Percentiles rank a stretch among this genome's conserved stretches.
phyloP scores from a whole-genome alignment of 2,888 invertebrate species.

The Falcaria lacertinaria region DNA sequence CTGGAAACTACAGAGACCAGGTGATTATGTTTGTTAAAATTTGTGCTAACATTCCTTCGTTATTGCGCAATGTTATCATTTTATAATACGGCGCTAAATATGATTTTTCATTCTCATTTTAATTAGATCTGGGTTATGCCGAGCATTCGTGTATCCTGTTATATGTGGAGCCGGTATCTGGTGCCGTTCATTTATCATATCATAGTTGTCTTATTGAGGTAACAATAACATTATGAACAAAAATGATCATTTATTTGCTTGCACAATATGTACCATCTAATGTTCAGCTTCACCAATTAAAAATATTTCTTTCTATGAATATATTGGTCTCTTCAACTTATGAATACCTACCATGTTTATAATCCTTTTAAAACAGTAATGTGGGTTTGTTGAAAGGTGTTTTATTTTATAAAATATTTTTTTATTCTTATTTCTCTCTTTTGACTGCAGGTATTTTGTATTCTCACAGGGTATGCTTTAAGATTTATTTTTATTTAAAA shows the following conservation, averaged over 20 bases:
- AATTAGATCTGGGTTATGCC: slow-evolving; percentile 37
- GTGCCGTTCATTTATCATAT: slow-evolving; percentile 52
- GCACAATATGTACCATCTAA: not conserved
- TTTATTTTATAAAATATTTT: too few species aligned
- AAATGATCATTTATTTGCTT: not conserved
- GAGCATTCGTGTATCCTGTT: slow-evolving; percentile 41
- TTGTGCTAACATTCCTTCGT: not conserved
- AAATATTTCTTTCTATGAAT: not conserved
- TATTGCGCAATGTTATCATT: slow-evolving; percentile 48
- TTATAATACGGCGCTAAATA: slow-evolving; percentile 8
- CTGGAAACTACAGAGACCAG: slow-evolving; percentile 55
- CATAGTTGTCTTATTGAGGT: slow-evolving; percentile 54
- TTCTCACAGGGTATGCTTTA: too few species aligned
- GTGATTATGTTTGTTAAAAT: slow-evolving; percentile 23
- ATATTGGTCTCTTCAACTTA: too few species aligned
- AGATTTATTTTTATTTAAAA: too few species aligned
- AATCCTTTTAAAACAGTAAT: too few species aligned
- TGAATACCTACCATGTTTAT: too few species aligned
- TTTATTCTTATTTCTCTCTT: too few species aligned
- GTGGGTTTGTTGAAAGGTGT: too few species aligned
- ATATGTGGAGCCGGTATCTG: slow-evolving; percentile 48
- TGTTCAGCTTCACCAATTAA: slow-evolving; percentile 1
- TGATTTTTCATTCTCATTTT: slow-evolving; percentile 16
- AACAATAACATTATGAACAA: slow-evolving; percentile 26
- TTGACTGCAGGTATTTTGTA: too few species aligned